A percentile compares a stretch with the other conserved stretches of the same genome.
Evolutionary conservation across 2,113 vertebrate genomes (phyloP).

Genomic region (Anhinga anhinga): DNA sequence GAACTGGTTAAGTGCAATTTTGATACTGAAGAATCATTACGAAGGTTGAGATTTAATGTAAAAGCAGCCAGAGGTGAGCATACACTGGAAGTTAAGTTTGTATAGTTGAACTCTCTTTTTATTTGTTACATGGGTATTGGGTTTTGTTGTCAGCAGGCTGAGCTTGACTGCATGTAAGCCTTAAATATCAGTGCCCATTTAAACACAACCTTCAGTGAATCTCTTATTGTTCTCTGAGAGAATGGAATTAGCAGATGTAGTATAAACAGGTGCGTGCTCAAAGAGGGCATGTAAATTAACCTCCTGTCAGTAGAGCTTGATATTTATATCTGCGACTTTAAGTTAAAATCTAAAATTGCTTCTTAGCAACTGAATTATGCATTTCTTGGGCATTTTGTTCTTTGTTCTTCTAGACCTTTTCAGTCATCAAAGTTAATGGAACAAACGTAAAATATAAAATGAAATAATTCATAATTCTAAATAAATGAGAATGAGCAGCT

Average conservation of each 20-base stretch:
- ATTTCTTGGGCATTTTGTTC: not conserved
- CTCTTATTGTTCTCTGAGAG: not conserved
- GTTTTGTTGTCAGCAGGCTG: not conserved
- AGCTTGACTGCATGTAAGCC: not conserved
- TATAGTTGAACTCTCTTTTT: accelerated
- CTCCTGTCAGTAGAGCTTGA: not conserved
- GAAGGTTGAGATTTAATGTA: constrained; percentile 90
- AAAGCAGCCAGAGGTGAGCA: constrained; percentile 93
- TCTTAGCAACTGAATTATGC: not conserved
- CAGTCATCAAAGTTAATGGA: not conserved
- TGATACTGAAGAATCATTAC: constrained; percentile 92
- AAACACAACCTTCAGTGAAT: not conserved
- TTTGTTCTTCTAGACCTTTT: not conserved
- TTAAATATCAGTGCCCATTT: not conserved
- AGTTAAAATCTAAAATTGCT: not conserved
- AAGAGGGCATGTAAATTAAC: not conserved
- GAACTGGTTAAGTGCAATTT: constrained; percentile 97
- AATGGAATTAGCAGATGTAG: not conserved
- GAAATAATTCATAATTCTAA: not conserved
- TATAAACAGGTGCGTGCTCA: not conserved
- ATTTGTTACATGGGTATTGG: not conserved
- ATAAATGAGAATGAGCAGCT: not conserved
- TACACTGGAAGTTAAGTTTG: not conserved
- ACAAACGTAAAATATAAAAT: not conserved
- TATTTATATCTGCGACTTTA: not conserved